Conservation (phyloP, 2,113 vertebrate species). For the Dolichallabes microphthalmus region DNA sequence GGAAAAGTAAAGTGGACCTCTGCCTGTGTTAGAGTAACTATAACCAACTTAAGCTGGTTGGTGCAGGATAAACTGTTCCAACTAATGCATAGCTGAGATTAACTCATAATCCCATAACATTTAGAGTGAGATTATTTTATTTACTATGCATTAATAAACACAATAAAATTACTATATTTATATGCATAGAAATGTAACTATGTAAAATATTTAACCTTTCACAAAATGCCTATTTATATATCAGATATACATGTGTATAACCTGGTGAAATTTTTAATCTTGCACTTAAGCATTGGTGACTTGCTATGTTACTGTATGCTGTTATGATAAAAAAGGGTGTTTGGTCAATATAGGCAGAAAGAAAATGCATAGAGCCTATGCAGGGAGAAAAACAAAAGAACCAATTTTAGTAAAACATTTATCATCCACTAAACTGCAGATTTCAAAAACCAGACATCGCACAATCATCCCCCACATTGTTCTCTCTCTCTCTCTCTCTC, state of each 20-base stretch:
- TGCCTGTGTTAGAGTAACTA: neutral
- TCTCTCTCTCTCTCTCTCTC: slow-evolving; percentile 69
- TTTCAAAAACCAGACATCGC: slow-evolving; percentile 75
- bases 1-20: neutral
- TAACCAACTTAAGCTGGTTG: neutral
- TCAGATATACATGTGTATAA: neutral
- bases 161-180: neutral
- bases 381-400: slow-evolving; percentile 52
- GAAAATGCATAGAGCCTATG: neutral
- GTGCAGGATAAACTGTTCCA: neutral
- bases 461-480: slow-evolving; percentile 69
- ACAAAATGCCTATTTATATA: neutral
- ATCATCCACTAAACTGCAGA: slow-evolving; percentile 76
- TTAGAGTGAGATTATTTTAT: neutral
- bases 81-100: neutral
- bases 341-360: neutral
- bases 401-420: slow-evolving; percentile 72
- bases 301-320: neutral
- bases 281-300: neutral
- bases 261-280: neutral
- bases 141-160: neutral
- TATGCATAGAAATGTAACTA: neutral
- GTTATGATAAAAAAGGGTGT: neutral
- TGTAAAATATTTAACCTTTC: neutral
- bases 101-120: neutral